phyloP scores from a whole-genome alignment of 2,113 vertebrate species.

The Stictonetta naevosa region DNA sequence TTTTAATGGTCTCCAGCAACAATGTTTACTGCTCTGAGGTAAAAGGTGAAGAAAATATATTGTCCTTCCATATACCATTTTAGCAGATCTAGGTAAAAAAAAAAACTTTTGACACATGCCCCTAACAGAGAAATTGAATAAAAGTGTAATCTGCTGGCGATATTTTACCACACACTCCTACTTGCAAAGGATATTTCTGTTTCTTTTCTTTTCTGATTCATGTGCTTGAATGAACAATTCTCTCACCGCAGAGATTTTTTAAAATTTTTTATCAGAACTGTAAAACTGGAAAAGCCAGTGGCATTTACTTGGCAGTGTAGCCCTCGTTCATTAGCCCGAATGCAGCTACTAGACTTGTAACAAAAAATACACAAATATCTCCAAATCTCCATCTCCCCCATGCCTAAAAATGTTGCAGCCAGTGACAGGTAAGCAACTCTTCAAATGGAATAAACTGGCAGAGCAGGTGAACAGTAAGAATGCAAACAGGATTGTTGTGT shows the following conservation, averaged over 20 bases:
- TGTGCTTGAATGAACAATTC: background rate
- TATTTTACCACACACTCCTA: background rate
- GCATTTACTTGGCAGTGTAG: background rate
- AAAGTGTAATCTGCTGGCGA: conserved; percentile 27
- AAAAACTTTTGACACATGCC: conserved; percentile 39
- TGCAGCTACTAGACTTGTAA: rapidly evolving
- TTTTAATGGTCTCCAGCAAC: conserved; percentile 20
- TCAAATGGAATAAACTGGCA: background rate
- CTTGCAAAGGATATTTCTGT: conserved; percentile 24
- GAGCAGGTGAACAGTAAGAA: background rate
- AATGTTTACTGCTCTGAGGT: conserved; percentile 34
- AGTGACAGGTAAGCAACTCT: background rate
- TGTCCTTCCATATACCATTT: conserved; percentile 35
- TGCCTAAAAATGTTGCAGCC: background rate
- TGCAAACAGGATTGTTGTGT: rapidly evolving
- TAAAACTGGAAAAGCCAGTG: background rate
- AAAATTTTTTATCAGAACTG: conserved; percentile 1
- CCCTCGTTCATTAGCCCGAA: background rate
- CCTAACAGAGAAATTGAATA: conserved; percentile 36
- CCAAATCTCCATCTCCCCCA: background rate
- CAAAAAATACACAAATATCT: background rate
- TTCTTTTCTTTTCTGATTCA: conserved; percentile 24
- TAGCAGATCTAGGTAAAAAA: conserved; percentile 43
- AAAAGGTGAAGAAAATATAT: conserved; percentile 44
- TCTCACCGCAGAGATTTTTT: conserved; percentile 7